Percentiles rank a stretch among this genome's conserved stretches.
Conservation (phyloP, 2,113 vertebrate species). For the Odobenus rosmarus region DNA sequence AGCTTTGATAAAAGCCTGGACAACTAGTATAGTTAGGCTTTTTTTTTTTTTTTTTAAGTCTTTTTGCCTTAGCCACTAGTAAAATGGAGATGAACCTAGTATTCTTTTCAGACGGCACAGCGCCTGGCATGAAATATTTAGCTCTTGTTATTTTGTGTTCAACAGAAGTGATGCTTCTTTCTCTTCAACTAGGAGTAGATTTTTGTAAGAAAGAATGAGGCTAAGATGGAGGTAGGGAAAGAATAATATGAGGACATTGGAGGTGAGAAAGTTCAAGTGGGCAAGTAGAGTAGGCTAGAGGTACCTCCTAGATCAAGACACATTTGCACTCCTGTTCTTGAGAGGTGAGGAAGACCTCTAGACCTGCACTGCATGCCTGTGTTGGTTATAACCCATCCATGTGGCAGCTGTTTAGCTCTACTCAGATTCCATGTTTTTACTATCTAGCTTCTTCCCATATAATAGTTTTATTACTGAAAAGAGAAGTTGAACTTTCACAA, state of each 20-base stretch:
- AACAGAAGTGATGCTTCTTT: background rate
- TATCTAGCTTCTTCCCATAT: background rate
- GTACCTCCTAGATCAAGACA: background rate
- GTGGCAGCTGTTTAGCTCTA: background rate
- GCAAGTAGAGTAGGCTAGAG: background rate
- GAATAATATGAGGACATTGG: background rate
- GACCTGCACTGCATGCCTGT: rapidly evolving
- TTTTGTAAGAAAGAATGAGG: background rate
- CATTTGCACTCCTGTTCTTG: background rate
- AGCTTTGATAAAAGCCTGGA: background rate
- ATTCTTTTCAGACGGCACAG: background rate
- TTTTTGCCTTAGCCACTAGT: background rate
- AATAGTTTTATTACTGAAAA: background rate
- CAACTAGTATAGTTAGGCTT: background rate
- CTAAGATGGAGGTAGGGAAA: background rate
- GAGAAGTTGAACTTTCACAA: background rate
- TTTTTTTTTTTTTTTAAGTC: background rate
- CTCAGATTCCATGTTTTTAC: background rate
- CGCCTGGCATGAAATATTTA: background rate
- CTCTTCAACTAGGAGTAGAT: background rate
- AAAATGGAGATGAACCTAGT: background rate
- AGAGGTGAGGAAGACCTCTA: background rate
- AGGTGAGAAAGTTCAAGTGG: background rate
- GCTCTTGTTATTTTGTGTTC: background rate
- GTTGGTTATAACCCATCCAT: background rate